These are phyloP conservation scores for Tychaedon coryphoeus DNA, from an alignment of 2,113 vertebrate genomes.

Conservation along the genomic window DNA sequence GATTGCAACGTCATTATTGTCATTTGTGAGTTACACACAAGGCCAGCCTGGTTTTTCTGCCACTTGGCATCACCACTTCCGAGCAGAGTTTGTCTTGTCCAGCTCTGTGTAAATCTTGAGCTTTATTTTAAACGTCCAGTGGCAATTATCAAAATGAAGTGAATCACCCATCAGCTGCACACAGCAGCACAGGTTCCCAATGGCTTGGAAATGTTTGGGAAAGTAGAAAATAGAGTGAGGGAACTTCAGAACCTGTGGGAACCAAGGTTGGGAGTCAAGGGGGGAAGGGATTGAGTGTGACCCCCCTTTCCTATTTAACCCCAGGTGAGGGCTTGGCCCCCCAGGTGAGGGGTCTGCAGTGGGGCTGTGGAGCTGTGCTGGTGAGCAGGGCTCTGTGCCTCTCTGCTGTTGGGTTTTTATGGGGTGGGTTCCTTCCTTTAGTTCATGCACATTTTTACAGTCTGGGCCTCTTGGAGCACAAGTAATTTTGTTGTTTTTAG, in stretches of 20 bases:
- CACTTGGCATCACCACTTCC: background rate
- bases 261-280: background rate
- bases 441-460: accelerated
- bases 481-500: background rate
- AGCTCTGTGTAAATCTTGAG: background rate
- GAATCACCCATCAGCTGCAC: background rate
- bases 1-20: background rate
- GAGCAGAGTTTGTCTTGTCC: background rate
- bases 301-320: constrained; percentile 26
- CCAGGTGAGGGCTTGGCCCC: accelerated
- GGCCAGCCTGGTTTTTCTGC: background rate
- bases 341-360: background rate
- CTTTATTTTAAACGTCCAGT: background rate
- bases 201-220: background rate
- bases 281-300: background rate
- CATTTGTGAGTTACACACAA: background rate
- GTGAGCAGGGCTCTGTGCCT: background rate
- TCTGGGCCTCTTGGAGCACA: background rate
- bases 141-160: background rate
- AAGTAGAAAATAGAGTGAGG: accelerated
- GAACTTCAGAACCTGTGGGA: background rate
- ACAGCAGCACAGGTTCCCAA: background rate
- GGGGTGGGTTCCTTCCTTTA: background rate
- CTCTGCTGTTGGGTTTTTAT: accelerated
- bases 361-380: accelerated